Conservation (phyloP, 2,113 vertebrate genomes). For the Scophthalmus maximus region DNA sequence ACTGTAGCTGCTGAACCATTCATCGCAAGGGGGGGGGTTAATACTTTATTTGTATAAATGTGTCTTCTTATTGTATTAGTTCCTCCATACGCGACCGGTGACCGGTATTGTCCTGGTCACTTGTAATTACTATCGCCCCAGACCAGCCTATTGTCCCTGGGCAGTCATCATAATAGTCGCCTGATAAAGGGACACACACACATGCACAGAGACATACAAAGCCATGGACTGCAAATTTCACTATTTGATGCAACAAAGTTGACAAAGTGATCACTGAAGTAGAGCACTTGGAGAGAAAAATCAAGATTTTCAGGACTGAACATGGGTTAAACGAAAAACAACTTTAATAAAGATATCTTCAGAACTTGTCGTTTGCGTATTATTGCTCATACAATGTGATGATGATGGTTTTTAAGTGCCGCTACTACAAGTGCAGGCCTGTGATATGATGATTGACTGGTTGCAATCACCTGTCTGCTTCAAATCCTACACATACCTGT, state of each 20-base stretch:
- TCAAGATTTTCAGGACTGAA: slow-evolving; percentile 6
- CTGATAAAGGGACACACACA: slow-evolving; percentile 63
- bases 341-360: no score
- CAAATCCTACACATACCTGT: slow-evolving; percentile 44
- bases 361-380: background rate
- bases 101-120: slow-evolving; percentile 81
- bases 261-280: slow-evolving; percentile 30
- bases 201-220: slow-evolving; percentile 41
- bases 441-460: slow-evolving; percentile 19
- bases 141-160: slow-evolving; percentile 76
- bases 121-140: slow-evolving; percentile 79
- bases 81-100: slow-evolving; percentile 70
- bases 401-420: background rate
- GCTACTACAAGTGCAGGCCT: background rate
- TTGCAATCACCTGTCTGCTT: slow-evolving; percentile 12
- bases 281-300: slow-evolving; percentile 17
- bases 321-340: background rate
- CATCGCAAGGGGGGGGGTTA: slow-evolving; percentile 17
- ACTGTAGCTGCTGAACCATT: slow-evolving; percentile 55
- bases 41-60: slow-evolving; percentile 75
- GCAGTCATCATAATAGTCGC: slow-evolving; percentile 74
- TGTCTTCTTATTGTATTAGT: slow-evolving; percentile 78
- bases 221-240: slow-evolving; percentile 45
- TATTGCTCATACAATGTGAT: background rate
- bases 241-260: slow-evolving; percentile 36